Evolutionary conservation across 2,113 vertebrate genomes (phyloP).

Genomic region (Gambusia affinis): DNA sequence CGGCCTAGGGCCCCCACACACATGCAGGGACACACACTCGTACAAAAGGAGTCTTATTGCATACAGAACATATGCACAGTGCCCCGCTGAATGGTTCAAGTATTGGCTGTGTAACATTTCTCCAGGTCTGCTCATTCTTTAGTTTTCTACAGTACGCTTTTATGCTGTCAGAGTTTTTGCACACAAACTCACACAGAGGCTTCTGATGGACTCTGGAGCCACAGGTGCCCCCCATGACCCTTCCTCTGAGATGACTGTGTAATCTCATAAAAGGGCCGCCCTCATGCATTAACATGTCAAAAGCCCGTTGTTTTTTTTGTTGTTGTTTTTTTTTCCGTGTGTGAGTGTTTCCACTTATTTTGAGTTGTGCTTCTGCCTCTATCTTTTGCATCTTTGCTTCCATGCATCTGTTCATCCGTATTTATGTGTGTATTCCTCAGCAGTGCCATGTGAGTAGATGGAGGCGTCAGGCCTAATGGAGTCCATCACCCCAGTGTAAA

Average conservation of each 20-base stretch:
- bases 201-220: constrained; percentile 55
- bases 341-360: constrained; percentile 28
- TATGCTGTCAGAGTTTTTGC: constrained; percentile 18
- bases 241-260: constrained; percentile 74
- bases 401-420: not conserved
- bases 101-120: constrained; percentile 43
- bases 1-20: constrained; percentile 76
- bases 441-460: constrained; percentile 34
- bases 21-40: constrained; percentile 31
- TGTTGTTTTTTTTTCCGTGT: not conserved
- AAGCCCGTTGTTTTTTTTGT: constrained; percentile 69
- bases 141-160: constrained; percentile 27
- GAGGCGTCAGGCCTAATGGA: constrained; percentile 72
- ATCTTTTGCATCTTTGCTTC: constrained; percentile 28
- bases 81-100: constrained; percentile 55
- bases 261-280: constrained; percentile 72
- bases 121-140: constrained; percentile 38
- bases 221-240: constrained; percentile 70
- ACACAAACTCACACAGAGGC: not conserved
- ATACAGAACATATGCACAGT: constrained; percentile 75
- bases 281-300: constrained; percentile 72
- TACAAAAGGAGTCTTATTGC: constrained; percentile 72
- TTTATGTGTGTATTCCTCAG: constrained; percentile 14
- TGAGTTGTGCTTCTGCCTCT: constrained; percentile 38
- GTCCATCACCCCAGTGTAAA: constrained; percentile 58